Percentiles rank a stretch among this genome's conserved stretches.
Conservation (phyloP, 2,888 invertebrate species). For the Ochropleura leucogaster region DNA sequence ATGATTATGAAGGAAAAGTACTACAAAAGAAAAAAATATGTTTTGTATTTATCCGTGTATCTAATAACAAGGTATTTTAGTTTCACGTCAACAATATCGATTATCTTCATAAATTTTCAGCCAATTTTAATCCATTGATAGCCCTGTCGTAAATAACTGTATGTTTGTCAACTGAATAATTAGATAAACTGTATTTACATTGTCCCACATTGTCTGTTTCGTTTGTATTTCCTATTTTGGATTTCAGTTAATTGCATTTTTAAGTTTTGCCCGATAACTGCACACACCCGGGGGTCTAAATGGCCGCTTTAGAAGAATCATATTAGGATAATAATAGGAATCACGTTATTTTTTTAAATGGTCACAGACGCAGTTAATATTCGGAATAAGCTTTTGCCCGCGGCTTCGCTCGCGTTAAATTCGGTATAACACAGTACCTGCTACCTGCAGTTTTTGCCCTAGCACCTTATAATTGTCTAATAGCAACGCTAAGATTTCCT, state of each 20-base stretch:
- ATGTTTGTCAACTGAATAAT: constrained; percentile 4
- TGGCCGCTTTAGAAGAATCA: no score
- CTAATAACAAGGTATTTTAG: constrained; percentile 8
- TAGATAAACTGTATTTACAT: constrained; percentile 11
- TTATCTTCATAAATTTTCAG: constrained; percentile 19
- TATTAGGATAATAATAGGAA: no score
- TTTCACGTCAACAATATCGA: constrained; percentile 5
- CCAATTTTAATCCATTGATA: constrained; percentile 31
- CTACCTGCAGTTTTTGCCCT: no score
- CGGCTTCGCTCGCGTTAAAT: no score
- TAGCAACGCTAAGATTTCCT: no score
- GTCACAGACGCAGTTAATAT: no score
- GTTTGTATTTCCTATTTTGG: neutral
- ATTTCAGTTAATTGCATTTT: neutral
- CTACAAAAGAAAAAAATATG: neutral
- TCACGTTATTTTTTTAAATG: no score
- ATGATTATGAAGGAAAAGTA: constrained; percentile 31
- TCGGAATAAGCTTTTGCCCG: no score
- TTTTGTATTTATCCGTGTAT: constrained; percentile 26
- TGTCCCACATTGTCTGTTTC: no score
- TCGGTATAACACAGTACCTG: no score
- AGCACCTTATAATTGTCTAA: no score
- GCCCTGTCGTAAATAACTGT: constrained; percentile 10
- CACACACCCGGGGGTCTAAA: no score
- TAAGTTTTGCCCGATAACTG: neutral